These are phyloP conservation scores for Sycon ciliatum DNA, from an alignment of 37 sponge, comb jelly and placozoan genomes.

Conservation along the genomic window DNA sequence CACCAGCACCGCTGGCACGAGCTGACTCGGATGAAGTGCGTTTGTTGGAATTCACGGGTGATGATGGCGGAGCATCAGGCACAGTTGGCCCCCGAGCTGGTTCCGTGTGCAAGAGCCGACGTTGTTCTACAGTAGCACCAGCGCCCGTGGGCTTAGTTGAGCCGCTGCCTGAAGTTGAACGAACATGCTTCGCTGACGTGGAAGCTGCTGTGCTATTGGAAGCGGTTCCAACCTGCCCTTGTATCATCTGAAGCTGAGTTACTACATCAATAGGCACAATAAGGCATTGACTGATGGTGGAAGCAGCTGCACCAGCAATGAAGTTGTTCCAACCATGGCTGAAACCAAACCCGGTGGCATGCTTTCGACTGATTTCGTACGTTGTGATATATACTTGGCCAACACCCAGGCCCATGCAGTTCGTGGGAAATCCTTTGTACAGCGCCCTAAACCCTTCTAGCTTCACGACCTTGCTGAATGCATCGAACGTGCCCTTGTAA, in stretches of 20 bases:
- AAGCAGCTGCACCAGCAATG: slow-evolving; percentile 62
- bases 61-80: too few species aligned
- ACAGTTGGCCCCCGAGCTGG: too few species aligned
- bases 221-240: too few species aligned
- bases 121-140: too few species aligned
- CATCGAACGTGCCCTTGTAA: slow-evolving; percentile 80
- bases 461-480: slow-evolving; percentile 57
- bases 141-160: too few species aligned
- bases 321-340: slow-evolving; percentile 77
- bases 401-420: slow-evolving; percentile 50
- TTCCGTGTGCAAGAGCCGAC: too few species aligned
- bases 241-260: slow-evolving; percentile 79
- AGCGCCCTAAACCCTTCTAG: slow-evolving; percentile 76
- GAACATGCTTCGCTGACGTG: too few species aligned
- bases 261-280: slow-evolving; percentile 85
- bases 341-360: slow-evolving; percentile 52
- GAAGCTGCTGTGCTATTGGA: too few species aligned
- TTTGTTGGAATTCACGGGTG: too few species aligned
- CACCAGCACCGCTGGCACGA: too few species aligned
- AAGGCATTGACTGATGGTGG: slow-evolving; percentile 66
- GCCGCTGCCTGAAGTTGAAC: too few species aligned
- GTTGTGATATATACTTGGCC: slow-evolving; percentile 87
- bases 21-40: too few species aligned
- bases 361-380: slow-evolving; percentile 67
- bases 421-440: slow-evolving; percentile 78